Conservation (phyloP, 2,113 vertebrate genomes). For the Lophochroa leadbeateri region DNA sequence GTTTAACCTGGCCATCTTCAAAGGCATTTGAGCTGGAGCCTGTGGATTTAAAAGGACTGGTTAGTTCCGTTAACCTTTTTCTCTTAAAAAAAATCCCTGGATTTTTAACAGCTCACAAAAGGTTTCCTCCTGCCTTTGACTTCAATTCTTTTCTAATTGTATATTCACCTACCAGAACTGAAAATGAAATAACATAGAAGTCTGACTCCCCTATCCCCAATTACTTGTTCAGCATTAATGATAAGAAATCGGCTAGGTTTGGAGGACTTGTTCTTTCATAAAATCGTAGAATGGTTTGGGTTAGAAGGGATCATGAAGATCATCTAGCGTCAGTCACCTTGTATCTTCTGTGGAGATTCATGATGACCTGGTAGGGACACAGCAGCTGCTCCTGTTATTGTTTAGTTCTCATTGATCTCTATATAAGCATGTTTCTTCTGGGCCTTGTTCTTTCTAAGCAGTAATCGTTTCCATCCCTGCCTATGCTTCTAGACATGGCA, state of each 20-base stretch:
- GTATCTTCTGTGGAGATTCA: background rate
- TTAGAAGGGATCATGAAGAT: background rate
- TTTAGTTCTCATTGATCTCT: background rate
- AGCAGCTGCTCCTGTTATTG: background rate
- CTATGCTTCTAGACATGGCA: background rate
- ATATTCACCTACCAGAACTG: background rate
- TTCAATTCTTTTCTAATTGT: background rate
- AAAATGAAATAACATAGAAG: background rate
- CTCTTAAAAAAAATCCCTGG: background rate
- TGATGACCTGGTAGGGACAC: background rate
- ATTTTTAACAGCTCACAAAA: background rate
- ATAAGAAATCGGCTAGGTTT: background rate
- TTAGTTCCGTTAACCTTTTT: slow-evolving; percentile 36
- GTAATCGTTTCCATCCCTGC: background rate
- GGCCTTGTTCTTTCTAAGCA: background rate
- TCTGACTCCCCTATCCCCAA: background rate
- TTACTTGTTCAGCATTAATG: background rate
- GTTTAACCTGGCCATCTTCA: background rate
- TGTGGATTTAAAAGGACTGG: background rate
- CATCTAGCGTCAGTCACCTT: background rate
- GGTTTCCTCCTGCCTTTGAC: background rate
- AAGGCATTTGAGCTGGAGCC: slow-evolving; percentile 8
- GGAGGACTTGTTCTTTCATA: background rate
- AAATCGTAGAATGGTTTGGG: background rate
- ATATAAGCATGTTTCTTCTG: background rate